Base-by-base conservation (phyloP, 1,140 invertebrate genomes). In the Danaus melanippus region DNA sequence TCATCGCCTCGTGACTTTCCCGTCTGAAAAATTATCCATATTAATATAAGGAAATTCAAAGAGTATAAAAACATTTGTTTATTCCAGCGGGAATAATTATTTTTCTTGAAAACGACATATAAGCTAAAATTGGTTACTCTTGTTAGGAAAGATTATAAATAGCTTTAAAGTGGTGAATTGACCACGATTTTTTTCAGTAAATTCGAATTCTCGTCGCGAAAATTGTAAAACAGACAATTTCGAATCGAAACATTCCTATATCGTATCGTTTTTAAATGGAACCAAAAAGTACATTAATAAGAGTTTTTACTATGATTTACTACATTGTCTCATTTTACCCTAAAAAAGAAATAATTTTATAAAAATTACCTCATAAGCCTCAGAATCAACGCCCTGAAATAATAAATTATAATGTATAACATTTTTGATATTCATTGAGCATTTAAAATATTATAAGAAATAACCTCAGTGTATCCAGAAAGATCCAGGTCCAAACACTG, bases 401-500 rank as follows among this genome's bases (percentile, higher is more conserved):
- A 9, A 62, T 62, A 60, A 51, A 57, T 49, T 12, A 15, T 46
- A 60, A 44, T 45, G 5, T 58, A 50, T 41, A 7, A 12, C 8
- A 12, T n/a, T 32, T 21, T 61, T 39, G 46, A 54, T 21, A 12
- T 9, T 42, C 42, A 49, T 45, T 43, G 17, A 44, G 40, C 55
- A 47, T 55, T 45, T 46, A 51, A 12, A 10, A 55, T 47, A 21
- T 42, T 51, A 53, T 46, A 9, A 41, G 17, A 17, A 59, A 50
- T 68, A 69, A 85, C 82, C 71, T 83, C 82, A 8, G 80, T 82
- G 46, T 62, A 81, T 46, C 77, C 75, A 21, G 83, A 82, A 9
- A 82, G 57, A 58, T 86, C 71, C 63, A 86, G 69, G 64, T 86
- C 76, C 53, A 86, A 68, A 46, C 62, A 77, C 82, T 86, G 74